Evolutionary conservation across 64 coral and sea anemone species (phyloP).

Genomic region (Stylophora pistillata): DNA sequence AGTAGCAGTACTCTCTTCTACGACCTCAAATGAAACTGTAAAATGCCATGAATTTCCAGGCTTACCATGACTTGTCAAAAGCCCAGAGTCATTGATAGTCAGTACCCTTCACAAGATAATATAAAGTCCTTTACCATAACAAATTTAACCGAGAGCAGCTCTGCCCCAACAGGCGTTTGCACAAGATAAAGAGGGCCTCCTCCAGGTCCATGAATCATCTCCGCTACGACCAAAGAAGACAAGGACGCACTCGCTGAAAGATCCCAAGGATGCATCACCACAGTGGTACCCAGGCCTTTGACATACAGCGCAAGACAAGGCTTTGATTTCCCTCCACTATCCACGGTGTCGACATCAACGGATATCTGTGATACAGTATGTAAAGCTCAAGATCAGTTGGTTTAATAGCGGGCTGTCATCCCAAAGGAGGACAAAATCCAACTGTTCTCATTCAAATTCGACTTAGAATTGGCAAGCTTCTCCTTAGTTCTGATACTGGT

Average conservation of each 20-base stretch:
- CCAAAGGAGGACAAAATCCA: no score
- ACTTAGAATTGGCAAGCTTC: not conserved
- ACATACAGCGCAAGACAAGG: constrained; percentile 70
- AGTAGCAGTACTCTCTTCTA: no score
- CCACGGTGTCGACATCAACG: constrained; percentile 61
- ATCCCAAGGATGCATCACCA: constrained; percentile 82
- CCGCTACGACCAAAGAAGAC: constrained; percentile 75
- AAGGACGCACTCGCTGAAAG: constrained; percentile 71
- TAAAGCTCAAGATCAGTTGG: not conserved
- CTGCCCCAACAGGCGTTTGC: constrained; percentile 79
- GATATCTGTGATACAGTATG: constrained; percentile 49
- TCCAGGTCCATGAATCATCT: constrained; percentile 79
- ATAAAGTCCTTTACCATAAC: constrained; percentile 45
- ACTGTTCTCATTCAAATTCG: not conserved
- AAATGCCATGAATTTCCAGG: no score
- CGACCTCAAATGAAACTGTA: no score
- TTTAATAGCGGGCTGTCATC: not conserved
- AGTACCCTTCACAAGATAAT: not conserved
- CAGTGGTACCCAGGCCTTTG: constrained; percentile 63
- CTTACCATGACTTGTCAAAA: no score
- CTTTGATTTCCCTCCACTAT: constrained; percentile 37
- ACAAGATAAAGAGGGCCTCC: constrained; percentile 77
- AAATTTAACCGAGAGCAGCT: constrained; percentile 73
- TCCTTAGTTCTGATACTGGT: no score
- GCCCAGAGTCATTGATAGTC: no score